Conservation (phyloP, 2,113 vertebrate genomes). For the Manacus vitellinus region DNA sequence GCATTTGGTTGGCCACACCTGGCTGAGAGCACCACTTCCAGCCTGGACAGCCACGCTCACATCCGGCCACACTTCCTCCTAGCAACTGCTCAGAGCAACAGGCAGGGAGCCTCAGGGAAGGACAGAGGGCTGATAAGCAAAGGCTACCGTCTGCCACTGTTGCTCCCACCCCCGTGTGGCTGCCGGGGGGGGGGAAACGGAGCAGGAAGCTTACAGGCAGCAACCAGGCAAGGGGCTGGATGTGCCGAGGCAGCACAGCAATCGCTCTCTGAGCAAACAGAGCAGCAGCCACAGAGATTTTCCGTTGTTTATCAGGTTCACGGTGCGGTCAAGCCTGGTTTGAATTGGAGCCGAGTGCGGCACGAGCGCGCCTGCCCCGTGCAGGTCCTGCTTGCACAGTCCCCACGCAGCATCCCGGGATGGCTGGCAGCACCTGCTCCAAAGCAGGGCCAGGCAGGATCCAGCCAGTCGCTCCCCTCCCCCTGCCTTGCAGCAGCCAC, state of each 20-base stretch:
- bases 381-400: not conserved
- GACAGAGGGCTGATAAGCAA: not conserved
- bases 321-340: not conserved
- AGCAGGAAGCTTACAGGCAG: not conserved
- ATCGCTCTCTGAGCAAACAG: not conserved
- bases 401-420: not conserved
- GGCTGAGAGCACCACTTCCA: conserved; percentile 32
- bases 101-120: not conserved
- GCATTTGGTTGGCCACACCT: conserved; percentile 18
- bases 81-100: not conserved
- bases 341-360: accelerated
- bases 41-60: not conserved
- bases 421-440: not conserved
- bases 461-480: not conserved
- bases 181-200: accelerated
- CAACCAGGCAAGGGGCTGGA: accelerated
- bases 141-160: not conserved
- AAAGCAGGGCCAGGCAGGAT: not conserved
- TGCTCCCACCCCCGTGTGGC: accelerated
- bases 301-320: conserved; percentile 29
- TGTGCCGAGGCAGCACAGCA: accelerated
- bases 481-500: not conserved
- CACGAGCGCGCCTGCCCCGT: accelerated
- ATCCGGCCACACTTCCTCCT: conserved; percentile 53
- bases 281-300: not conserved